Evolutionary conservation across 2,113 vertebrate genomes (phyloP), one percentile per base, ranked within the genome.

Genomic region (Erythrocercus mccallii): DNA sequence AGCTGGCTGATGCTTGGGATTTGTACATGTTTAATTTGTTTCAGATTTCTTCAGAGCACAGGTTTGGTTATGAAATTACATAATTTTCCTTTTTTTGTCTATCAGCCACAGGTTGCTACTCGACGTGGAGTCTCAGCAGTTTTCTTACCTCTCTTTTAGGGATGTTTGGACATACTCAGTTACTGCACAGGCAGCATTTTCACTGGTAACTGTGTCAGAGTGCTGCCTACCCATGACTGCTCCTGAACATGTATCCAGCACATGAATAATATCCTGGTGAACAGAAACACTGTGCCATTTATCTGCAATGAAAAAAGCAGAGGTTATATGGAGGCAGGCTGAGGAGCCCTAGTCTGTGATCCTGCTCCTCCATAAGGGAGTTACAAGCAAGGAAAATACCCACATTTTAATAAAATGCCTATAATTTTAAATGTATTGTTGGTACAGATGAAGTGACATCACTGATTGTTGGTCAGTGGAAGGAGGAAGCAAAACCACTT

Each of bases 111-210:
- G 23, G 64, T 54, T 66, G 37, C 45, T 82, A 87, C 50, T 27
- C 0, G 1, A 85, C 54, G 16, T 11, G 51, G 42, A 68, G 57
- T 70, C 73, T 81, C 81, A 88, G 44, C 42, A 44, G 42, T 65
- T 82, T 82, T 54, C 96, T 94, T 85, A 97, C 97, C 97, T 97
- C 42, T 95, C 94, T 86, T 95, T 91, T 86, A 96, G 69, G 71
- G 86, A 69, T 44, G 68, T 81, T 65, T 97, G 95, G 74, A 95
- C 65, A 64, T 95, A 97, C 82, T 82, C 84, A 60, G 86, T 47
- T 40, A 88, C 33, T 69, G 90, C 80, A 50, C 8, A 48, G 73
- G 89, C 94, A 80, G 77, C 5, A 0, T 88, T 82, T 78, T 62
- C 71, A 70, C 60, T 85, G 45, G 48, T 78, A 47, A 47, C 54